phyloP scores from a whole-genome alignment of 2,113 vertebrate genomes.

The Pelobates fuscus region DNA sequence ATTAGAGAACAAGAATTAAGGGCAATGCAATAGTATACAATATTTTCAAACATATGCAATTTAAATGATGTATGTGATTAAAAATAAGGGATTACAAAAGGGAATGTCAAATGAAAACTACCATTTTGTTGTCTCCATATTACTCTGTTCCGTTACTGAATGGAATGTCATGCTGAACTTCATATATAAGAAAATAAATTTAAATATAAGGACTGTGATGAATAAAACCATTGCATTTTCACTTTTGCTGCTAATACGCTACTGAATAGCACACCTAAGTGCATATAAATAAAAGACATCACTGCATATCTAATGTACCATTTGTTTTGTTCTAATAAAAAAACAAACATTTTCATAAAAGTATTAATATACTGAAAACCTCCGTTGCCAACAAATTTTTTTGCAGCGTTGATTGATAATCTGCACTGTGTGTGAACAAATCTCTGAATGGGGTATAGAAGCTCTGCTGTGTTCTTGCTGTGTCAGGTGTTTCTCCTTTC shows the following conservation, averaged over 20 bases:
- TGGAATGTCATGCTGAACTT: slow-evolving; percentile 51
- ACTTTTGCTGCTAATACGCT: slow-evolving; percentile 38
- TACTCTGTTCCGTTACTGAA: not conserved
- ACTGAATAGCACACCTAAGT: slow-evolving; percentile 30
- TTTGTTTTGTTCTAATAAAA: not conserved
- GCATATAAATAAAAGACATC: slow-evolving; percentile 27
- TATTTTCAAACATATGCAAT: slow-evolving; percentile 57
- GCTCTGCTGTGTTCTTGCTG: too few species aligned
- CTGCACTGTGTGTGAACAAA: too few species aligned
- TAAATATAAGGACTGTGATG: slow-evolving; percentile 37
- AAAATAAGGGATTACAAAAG: slow-evolving; percentile 27
- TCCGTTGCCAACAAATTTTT: too few species aligned
- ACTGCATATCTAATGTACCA: not conserved
- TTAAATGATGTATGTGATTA: slow-evolving; percentile 56
- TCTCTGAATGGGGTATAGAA: too few species aligned
- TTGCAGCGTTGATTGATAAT: too few species aligned
- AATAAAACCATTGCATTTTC: slow-evolving; percentile 13
- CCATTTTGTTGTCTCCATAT: slow-evolving; percentile 27
- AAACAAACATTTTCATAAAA: not conserved
- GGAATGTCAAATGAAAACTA: slow-evolving; percentile 49
- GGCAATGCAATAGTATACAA: slow-evolving; percentile 51
- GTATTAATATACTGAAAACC: too few species aligned
- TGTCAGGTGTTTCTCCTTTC: too few species aligned
- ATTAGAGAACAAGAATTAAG: slow-evolving; percentile 43
- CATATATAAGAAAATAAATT: slow-evolving; percentile 43